These are phyloP conservation scores for Watsonalla cultraria DNA, from an alignment of 2,888 invertebrate species.

Conservation along the genomic window DNA sequence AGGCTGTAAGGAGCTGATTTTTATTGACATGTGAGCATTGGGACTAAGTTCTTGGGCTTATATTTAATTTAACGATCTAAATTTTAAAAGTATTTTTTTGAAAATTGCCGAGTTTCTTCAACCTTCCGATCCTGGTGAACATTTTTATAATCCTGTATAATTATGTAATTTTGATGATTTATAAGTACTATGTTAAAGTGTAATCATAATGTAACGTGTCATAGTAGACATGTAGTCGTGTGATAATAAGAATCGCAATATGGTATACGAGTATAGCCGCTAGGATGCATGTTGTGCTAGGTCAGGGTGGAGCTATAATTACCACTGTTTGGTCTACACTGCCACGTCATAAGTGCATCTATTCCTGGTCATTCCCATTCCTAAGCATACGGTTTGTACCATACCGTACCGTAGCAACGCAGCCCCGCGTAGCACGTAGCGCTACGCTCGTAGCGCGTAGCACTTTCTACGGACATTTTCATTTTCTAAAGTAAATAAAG, in stretches of 20 bases:
- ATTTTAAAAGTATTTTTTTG: too few relatives aligned
- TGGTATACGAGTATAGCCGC: background rate
- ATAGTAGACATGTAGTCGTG: background rate
- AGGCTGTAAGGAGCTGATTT: too few relatives aligned
- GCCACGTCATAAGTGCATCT: slow-evolving; percentile 3
- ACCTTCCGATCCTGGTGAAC: too few relatives aligned
- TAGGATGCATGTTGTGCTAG: slow-evolving; percentile 28
- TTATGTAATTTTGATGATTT: too few relatives aligned
- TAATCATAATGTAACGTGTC: background rate
- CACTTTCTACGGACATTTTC: slow-evolving; percentile 22
- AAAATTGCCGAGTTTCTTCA: too few relatives aligned
- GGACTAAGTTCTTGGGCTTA: too few relatives aligned
- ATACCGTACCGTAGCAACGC: slow-evolving; percentile 8
- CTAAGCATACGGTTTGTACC: background rate
- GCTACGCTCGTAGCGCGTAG: slow-evolving; percentile 24
- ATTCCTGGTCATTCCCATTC: slow-evolving; percentile 3
- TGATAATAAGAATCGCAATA: background rate
- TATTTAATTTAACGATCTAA: too few relatives aligned
- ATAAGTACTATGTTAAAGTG: too few relatives aligned
- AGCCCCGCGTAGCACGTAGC: slow-evolving; percentile 20
- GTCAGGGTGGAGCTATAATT: slow-evolving; percentile 21
- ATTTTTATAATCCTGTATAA: too few relatives aligned
- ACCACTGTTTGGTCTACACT: slow-evolving; percentile 8
- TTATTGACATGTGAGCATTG: too few relatives aligned
- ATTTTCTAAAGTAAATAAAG: slow-evolving; percentile 5